These are phyloP conservation scores for Ctenosaura bakeri DNA, from an alignment of 2,797 vertebrate species.

Conservation along the genomic window DNA sequence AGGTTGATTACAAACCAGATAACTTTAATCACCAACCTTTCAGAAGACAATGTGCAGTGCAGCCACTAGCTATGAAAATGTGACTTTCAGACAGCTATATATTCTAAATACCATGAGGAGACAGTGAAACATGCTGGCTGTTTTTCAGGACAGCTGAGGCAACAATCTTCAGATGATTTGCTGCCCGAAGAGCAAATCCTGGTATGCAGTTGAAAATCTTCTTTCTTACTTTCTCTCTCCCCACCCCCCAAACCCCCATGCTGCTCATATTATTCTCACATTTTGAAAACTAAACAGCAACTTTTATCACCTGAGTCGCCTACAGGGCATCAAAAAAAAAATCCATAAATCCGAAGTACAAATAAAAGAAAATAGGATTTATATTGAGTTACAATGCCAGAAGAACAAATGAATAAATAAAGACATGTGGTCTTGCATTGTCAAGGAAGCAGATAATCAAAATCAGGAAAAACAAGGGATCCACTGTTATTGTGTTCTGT, in stretches of 20 bases:
- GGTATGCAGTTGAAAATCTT: background rate
- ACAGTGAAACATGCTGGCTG: background rate
- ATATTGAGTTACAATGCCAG: background rate
- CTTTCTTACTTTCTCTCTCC: background rate
- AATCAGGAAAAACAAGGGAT: background rate
- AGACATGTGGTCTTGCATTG: background rate
- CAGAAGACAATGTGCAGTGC: background rate
- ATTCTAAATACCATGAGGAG: background rate
- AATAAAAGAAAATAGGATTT: background rate
- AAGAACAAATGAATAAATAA: background rate
- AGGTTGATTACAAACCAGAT: background rate
- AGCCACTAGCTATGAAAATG: background rate
- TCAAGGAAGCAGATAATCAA: slow-evolving; percentile 4
- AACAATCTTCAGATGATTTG: background rate
- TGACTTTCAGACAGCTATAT: background rate
- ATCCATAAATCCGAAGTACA: background rate
- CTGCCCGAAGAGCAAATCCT: slow-evolving; percentile 14
- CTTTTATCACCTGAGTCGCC: background rate
- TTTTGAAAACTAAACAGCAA: slow-evolving; percentile 4
- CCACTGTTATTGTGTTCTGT: background rate
- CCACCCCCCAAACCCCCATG: background rate
- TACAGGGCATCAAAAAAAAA: background rate
- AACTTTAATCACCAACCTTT: background rate
- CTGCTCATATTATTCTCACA: background rate
- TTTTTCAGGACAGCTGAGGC: background rate